Conservation (phyloP, 2,797 vertebrate genomes). For the Periparus ater region DNA sequence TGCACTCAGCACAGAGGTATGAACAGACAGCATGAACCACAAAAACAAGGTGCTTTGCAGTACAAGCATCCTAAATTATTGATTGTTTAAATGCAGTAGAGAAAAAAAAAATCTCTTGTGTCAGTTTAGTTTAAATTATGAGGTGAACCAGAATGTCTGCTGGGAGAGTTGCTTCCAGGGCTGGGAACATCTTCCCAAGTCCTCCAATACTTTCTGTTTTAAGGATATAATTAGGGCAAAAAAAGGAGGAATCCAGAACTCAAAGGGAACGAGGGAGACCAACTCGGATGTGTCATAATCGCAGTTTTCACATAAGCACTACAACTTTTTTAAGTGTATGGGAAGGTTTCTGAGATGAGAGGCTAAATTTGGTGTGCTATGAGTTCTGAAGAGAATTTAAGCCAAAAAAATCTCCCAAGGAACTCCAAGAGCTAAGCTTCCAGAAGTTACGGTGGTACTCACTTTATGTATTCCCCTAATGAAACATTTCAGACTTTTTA, state of each 20-base stretch:
- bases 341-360: neutral
- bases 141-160: neutral
- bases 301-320: neutral
- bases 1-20: neutral
- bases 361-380: neutral
- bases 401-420: neutral
- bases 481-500: neutral
- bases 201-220: neutral
- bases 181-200: neutral
- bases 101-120: neutral
- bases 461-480: neutral
- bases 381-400: neutral
- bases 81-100: neutral
- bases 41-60: neutral
- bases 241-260: neutral
- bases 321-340: neutral
- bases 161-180: neutral
- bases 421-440: neutral
- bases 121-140: neutral
- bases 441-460: neutral
- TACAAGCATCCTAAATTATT: neutral
- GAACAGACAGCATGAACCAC: neutral
- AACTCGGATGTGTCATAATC: neutral
- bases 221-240: conserved; percentile 12
- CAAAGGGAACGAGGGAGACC: neutral